Conservation (phyloP, 2,797 vertebrate species). For the Enteromius unitaeniatus region DNA sequence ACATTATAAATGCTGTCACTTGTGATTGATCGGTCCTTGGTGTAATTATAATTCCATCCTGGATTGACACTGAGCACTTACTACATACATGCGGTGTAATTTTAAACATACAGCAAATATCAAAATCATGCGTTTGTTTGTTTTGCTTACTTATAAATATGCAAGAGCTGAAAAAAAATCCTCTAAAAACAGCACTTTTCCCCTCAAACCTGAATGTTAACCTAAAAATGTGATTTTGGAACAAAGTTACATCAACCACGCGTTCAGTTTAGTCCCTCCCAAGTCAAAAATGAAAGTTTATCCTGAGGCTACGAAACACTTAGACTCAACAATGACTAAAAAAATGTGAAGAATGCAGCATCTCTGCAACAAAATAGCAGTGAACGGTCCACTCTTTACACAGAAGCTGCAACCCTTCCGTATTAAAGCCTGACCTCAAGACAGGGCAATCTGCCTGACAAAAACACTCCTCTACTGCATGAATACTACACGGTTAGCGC, state of each 20-base stretch:
- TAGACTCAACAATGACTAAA: neutral
- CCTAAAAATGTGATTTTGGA: neutral
- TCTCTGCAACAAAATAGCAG: neutral
- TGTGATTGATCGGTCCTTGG: neutral
- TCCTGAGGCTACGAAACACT: neutral
- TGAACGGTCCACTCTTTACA: neutral
- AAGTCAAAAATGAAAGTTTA: neutral
- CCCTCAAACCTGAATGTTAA: neutral
- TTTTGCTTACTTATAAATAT: neutral
- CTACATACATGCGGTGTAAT: neutral
- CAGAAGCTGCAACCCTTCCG: neutral
- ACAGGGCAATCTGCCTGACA: conserved; percentile 7
- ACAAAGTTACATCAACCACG: neutral
- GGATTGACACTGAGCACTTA: neutral
- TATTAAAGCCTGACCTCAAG: conserved; percentile 3
- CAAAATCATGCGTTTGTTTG: too few relatives aligned
- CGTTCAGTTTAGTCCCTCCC: neutral
- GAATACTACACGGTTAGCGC: conserved; percentile 19
- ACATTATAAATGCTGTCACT: neutral
- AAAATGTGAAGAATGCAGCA: conserved; percentile 17
- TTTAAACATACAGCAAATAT: neutral
- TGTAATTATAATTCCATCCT: neutral
- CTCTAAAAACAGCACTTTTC: neutral
- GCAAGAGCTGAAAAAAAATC: neutral
- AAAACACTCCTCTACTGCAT: conserved; percentile 11